Base-by-base conservation (phyloP, 2,888 invertebrate genomes). In the Plebejus melissa region DNA sequence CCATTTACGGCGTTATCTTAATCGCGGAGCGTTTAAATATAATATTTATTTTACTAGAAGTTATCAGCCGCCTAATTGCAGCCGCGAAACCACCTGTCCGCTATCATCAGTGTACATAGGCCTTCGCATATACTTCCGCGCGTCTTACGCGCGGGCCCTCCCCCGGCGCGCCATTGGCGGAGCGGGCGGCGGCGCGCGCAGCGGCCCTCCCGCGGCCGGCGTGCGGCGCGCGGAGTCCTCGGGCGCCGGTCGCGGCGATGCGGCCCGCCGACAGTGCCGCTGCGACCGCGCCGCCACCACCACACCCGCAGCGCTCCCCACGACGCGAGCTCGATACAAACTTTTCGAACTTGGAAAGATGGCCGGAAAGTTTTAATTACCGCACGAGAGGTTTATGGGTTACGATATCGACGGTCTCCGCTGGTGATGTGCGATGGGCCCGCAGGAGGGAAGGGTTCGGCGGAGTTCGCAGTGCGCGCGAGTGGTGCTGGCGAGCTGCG, bases 81-180 rank as follows among this genome's bases (percentile, higher is more conserved):
- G 87, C 86, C 88, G 87, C 90, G 92, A 90, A 93, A 92, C 93
- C 93, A 93, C 93, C 93, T 93, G 93, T 93, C 93, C 92, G 92
- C 90, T 91, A 82, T 84, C 83, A 90, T 90, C 90, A 89, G 90
- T 90, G 93, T 93, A 93, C 93, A 93, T 93, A 93, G 93, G 93
- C 93, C 91, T 93, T 88, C 90, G 91, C 93, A 93, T 92, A 93
- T 93, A 93, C 93, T 93, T 93, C 90, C 91, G 90, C 88, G 87
- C 92, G 91, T 93, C 93, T 93, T 93, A 91, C 87, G 89, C 88
- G 89, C 83, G 90, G 92, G 81, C 87, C 93, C 91, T 86, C 93
- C 93, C 93, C 90, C 87, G 82, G 77, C 80, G 86, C 74, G 87
- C 86, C 83, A 93, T 93, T 93, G 93, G 93, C 86, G 80, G 85